Evolutionary conservation across 1,140 invertebrate species (phyloP).

Genomic region (Temnothorax curvispinosus): DNA sequence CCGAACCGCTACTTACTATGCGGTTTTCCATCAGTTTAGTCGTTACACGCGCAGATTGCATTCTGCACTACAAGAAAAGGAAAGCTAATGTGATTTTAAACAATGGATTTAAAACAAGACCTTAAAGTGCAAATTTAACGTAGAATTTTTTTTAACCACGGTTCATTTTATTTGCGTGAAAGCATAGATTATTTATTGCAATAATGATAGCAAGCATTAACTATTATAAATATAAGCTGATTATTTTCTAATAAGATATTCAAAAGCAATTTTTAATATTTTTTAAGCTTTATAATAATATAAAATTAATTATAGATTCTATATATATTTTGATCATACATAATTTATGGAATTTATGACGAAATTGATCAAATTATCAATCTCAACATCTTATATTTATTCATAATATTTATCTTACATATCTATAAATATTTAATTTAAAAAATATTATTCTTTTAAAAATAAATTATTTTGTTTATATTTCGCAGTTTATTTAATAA

Average conservation of each 20-base stretch:
- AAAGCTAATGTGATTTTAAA: slow-evolving; percentile 43
- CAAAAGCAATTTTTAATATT: neutral
- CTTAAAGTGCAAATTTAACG: neutral
- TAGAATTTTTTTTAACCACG: neutral
- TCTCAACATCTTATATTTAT: neutral
- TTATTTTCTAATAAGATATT: neutral
- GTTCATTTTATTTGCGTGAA: neutral
- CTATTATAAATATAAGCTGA: neutral
- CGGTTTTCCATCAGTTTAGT: slow-evolving; percentile 53
- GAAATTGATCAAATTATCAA: neutral
- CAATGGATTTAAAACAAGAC: slow-evolving; percentile 28
- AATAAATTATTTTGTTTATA: neutral
- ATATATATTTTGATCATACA: neutral
- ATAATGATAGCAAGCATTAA: neutral
- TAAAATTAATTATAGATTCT: neutral
- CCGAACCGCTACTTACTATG: slow-evolving; percentile 43
- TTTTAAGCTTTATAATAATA: neutral
- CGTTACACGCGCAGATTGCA: slow-evolving; percentile 47
- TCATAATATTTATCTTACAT: neutral
- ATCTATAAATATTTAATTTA: neutral
- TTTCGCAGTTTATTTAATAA: neutral
- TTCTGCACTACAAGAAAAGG: slow-evolving; percentile 3
- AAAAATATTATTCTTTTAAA: neutral
- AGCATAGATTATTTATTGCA: neutral
- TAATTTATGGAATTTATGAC: neutral